Evolutionary conservation across 92 coral and sea anemone species (phyloP).

Genomic region (Paramuricea clavata): DNA sequence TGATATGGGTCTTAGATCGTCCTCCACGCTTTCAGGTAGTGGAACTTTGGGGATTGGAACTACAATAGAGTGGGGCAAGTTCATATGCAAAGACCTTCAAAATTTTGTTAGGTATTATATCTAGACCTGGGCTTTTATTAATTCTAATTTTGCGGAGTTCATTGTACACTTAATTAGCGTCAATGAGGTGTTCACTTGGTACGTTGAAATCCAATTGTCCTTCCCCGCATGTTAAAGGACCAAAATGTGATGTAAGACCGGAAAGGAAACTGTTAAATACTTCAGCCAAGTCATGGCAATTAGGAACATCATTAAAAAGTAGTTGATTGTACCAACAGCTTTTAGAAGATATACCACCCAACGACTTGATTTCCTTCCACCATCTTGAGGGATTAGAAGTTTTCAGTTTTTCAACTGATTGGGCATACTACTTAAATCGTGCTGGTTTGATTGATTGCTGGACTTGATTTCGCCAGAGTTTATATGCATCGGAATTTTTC

Average conservation of each 20-base stretch:
- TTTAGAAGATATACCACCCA: constrained; percentile 32
- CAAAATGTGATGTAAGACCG: constrained; percentile 42
- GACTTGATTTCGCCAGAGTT: not conserved
- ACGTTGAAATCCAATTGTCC: not conserved
- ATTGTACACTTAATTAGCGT: constrained; percentile 16
- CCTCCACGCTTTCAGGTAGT: constrained; percentile 5
- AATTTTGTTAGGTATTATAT: constrained; percentile 6
- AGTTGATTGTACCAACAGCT: constrained; percentile 26
- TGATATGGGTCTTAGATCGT: constrained; percentile 37
- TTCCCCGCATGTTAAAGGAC: not conserved
- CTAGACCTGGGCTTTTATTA: constrained; percentile 25
- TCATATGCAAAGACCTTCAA: constrained; percentile 38
- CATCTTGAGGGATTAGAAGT: not conserved
- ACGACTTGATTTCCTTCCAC: constrained; percentile 10
- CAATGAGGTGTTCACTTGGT: constrained; percentile 39
- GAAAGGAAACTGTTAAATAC: constrained; percentile 28
- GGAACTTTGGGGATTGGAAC: constrained; percentile 14
- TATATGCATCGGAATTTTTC: not conserved
- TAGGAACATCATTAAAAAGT: constrained; percentile 33
- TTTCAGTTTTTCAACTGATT: not conserved
- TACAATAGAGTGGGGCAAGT: constrained; percentile 44
- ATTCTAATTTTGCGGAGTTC: constrained; percentile 14
- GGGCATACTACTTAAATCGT: constrained; percentile 1
- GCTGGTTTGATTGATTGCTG: not conserved
- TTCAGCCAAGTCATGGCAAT: constrained; percentile 44